Base-by-base conservation (phyloP, 2,888 invertebrate species). In the Rhagium mordax region DNA sequence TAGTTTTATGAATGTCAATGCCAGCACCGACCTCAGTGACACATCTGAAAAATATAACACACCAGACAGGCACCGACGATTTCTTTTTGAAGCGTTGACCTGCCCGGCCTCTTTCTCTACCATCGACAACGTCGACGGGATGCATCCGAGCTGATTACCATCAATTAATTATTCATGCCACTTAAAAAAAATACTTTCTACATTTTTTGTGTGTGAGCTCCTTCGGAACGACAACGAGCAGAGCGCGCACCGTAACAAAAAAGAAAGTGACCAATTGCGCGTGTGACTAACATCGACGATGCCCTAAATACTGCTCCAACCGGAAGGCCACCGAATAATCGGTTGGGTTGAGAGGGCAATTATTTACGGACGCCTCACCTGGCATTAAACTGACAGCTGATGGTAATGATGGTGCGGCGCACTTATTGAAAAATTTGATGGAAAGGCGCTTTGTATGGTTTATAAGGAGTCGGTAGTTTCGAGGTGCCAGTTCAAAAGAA, bases 161-260 rank as follows among this genome's bases (percentile, higher is more conserved):
- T n/a, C 41, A 3, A 41, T 41, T n/a, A 41, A 41, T 41, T 41
- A 41, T n/a, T 1, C n/a, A 41, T 5, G 13, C 41, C n/a, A 41
- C n/a, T 41, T n/a, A 41, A 57, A 57, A n/a, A 57, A 57, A 57
- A 57, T 27, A 57, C 57, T 57, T 57, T 57, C 57, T 57, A 57
- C 1, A 27, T 24, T 57, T 20, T 57, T 27, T 27, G 24, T 57
- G 24, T 57, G 57, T 5, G 15, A 15, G 24, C 8, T 27, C 27
- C 41, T n/a, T n/a, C n/a, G 13, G n/a, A 41, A 10, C n/a, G n/a
- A 41, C 41, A 13, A 41, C n/a, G 10, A 2, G 13, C n/a, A n/a
- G 3, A n/a, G n/a, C 41, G 3, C 2, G 41, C 4, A 33, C 33
- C 33, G n/a, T 41, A 59, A 29, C 33, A 59, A 33, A 29, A 33